phyloP scores from a whole-genome alignment of 2,797 vertebrate species.

The Acridotheres tristis region DNA sequence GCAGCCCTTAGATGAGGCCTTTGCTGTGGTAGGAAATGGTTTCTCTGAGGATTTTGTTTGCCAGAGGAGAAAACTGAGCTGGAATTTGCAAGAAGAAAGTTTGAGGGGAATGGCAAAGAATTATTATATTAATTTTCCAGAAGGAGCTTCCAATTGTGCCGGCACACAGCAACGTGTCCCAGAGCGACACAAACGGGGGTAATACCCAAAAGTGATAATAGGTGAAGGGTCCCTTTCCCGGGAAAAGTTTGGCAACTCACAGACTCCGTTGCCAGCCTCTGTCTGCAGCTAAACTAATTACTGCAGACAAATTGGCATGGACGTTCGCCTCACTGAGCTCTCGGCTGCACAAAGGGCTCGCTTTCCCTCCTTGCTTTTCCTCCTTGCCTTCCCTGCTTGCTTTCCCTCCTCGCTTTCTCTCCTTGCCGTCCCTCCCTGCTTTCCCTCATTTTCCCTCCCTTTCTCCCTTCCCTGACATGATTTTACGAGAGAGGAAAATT shows the following conservation, averaged over 20 bases:
- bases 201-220: not conserved
- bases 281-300: slow-evolving; percentile 36
- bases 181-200: fast-evolving
- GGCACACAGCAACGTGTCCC: fast-evolving
- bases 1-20: not conserved
- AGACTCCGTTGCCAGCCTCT: not conserved
- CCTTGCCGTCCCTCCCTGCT: not conserved
- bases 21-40: slow-evolving; percentile 15
- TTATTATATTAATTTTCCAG: not conserved
- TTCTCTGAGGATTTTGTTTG: not conserved
- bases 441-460: not conserved
- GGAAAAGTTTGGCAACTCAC: not conserved
- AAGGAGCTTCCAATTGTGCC: not conserved
- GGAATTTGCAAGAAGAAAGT: slow-evolving; percentile 22
- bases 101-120: not conserved
- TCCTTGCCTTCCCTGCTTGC: not conserved
- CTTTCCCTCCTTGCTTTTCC: not conserved
- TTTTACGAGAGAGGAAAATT: slow-evolving; percentile 62
- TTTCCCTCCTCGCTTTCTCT: not conserved
- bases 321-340: not conserved
- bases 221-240: not conserved
- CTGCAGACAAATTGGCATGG: slow-evolving; percentile 42
- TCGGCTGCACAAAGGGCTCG: not conserved
- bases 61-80: not conserved
- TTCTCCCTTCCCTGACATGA: slow-evolving; percentile 4